Conservation (phyloP, 1,140 invertebrate species). For the Chironomus tepperi region DNA sequence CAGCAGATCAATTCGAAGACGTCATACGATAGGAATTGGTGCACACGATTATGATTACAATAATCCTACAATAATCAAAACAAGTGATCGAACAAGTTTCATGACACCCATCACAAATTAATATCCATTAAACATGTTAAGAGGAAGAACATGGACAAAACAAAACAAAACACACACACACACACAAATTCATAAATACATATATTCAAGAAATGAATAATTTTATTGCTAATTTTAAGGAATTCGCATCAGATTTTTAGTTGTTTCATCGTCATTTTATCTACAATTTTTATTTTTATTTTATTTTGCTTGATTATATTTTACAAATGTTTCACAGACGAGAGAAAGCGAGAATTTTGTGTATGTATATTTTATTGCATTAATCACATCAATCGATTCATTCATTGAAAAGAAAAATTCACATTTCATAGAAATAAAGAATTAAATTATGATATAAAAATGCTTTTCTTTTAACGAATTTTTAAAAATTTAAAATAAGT, state of each 20-base stretch:
- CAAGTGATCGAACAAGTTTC: background rate
- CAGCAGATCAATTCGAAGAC: slow-evolving; percentile 62
- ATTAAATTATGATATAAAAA: background rate
- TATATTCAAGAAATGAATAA: no score
- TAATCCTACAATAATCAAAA: slow-evolving; percentile 19
- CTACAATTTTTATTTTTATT: background rate
- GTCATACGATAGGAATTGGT: slow-evolving; percentile 80
- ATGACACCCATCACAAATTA: slow-evolving; percentile 20
- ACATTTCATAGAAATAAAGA: slow-evolving; percentile 9
- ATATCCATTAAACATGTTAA: no score
- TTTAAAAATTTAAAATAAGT: no score
- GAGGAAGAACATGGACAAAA: background rate
- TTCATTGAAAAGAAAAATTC: background rate
- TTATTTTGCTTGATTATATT: background rate
- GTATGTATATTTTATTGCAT: slow-evolving; percentile 1
- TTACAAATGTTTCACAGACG: slow-evolving; percentile 7
- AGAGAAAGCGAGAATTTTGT: background rate
- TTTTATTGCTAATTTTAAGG: no score
- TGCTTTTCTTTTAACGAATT: no score
- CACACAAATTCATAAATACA: background rate
- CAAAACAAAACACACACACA: background rate
- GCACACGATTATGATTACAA: slow-evolving; percentile 58
- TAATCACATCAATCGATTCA: background rate
- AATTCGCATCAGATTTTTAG: no score
- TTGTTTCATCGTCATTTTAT: background rate